phyloP scores from a whole-genome alignment of 2,113 vertebrate genomes.

The Gila orcuttii region DNA sequence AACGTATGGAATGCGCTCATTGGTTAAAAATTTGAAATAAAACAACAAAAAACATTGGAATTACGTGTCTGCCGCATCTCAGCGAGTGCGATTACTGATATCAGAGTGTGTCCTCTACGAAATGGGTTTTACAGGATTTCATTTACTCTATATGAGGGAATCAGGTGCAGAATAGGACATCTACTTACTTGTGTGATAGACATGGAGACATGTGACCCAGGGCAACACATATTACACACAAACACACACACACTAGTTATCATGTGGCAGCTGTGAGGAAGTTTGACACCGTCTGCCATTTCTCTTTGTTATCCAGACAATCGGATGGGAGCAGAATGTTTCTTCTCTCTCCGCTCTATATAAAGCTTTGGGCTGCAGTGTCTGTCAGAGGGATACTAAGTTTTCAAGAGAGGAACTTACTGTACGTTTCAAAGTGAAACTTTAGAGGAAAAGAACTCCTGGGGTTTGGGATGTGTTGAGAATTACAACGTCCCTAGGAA shows the following conservation, averaged over 20 bases:
- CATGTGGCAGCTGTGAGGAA: conserved; percentile 40
- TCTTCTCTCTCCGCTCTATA: conserved; percentile 33
- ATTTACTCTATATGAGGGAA: conserved; percentile 45
- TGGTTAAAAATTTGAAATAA: conserved; percentile 14
- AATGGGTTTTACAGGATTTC: conserved; percentile 42
- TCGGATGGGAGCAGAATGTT: conserved; percentile 26
- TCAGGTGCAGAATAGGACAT: conserved; percentile 39
- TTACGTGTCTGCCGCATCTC: conserved; percentile 2
- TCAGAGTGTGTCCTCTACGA: conserved; percentile 28
- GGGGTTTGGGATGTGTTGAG: neutral
- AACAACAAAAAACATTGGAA: conserved; percentile 40
- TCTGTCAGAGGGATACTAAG: conserved; percentile 21
- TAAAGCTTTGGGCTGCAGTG: conserved; percentile 37
- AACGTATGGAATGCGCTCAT: neutral
- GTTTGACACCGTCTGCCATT: conserved; percentile 41
- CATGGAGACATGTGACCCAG: conserved; percentile 18
- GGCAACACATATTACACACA: conserved; percentile 21
- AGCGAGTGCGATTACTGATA: conserved; percentile 7
- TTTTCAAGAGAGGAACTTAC: conserved; percentile 26
- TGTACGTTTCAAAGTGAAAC: conserved; percentile 42
- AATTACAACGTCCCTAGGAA: neutral
- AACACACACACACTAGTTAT: conserved; percentile 31
- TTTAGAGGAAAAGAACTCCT: conserved; percentile 27
- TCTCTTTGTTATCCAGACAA: conserved; percentile 44
- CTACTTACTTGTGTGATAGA: conserved; percentile 39